Percentiles rank a stretch among this genome's conserved stretches.
Conservation (phyloP, 2,797 vertebrate genomes). For the Distichodus sexfasciatus region DNA sequence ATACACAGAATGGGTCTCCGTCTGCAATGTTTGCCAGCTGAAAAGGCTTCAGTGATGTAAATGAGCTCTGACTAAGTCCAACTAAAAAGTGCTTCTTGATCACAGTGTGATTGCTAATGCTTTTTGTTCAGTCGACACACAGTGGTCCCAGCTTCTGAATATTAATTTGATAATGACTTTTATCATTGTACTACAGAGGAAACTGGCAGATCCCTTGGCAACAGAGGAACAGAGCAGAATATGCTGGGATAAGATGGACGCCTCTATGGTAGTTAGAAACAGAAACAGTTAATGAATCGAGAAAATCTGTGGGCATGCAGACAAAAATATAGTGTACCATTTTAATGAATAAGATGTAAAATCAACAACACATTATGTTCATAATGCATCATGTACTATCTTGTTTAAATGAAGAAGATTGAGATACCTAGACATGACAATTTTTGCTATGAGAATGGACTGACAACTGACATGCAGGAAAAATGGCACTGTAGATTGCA, state of each 20-base stretch:
- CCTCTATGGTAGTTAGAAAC: not conserved
- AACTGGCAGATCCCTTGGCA: conserved; percentile 42
- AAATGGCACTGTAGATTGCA: conserved; percentile 42
- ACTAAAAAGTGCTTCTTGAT: conserved; percentile 56
- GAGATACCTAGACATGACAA: no score
- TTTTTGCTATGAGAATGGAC: not conserved
- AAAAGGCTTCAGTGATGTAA: conserved; percentile 35
- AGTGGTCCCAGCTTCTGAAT: conserved; percentile 55
- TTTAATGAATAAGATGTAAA: not conserved
- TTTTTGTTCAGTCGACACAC: conserved; percentile 58
- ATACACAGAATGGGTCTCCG: not conserved
- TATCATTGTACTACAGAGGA: conserved; percentile 48
- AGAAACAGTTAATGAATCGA: not conserved
- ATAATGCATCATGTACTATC: no score
- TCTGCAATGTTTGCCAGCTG: not conserved
- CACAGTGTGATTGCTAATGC: conserved; percentile 59
- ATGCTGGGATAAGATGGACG: conserved; percentile 12
- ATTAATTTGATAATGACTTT: conserved; percentile 64
- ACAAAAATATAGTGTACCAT: not conserved
- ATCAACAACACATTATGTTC: not conserved
- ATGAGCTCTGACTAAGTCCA: conserved; percentile 56
- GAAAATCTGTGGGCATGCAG: not conserved
- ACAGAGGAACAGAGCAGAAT: conserved; percentile 32
- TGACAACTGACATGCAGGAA: conserved; percentile 38
- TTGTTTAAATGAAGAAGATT: not conserved